Evolutionary conservation across 2,888 invertebrate species (phyloP), one percentile per base, ranked within the genome.

Genomic region (Ichneumoninae sp.): DNA sequence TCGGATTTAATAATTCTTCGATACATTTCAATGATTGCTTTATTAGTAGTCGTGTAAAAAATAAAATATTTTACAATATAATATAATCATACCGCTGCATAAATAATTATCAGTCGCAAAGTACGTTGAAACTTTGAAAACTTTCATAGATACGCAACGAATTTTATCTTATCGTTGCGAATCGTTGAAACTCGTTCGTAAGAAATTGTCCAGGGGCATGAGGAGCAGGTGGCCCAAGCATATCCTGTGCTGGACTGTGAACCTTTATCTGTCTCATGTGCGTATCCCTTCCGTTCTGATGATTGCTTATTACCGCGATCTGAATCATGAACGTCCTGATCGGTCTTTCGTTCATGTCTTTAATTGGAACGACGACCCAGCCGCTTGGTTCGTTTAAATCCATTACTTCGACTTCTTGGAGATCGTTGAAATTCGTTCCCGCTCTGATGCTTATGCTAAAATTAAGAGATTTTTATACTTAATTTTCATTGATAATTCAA

Each of bases 261-360:
- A 99, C 97, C 94, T 98, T 98, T 83, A 99, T 98, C 94, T 98
- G 98, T 76, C 99, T 95, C 96, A 99, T 97, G 92, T 99, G 99
- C 0, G 99, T 99, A 92, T 99, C 99, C 85, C 99, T 94, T 3
- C 99, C 99, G 94, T 99, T 99, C 93, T 99, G 99, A 94, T 99
- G 99, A 94, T 99, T 99, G 89, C 98, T 98, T 66, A 99, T 96
- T 0, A 99, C 98, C 22, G 98, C 98, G 89, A 99, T 97, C 94
- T 99, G 99, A 76, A 99, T 96, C 97, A 98, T 98, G 92, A 98
- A 99, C 19, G 99, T 98, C 89, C 99, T 95, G 69, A 99, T 97
- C 1, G 98, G 97, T 88, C 97, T 96, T 54, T 98, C 97, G 88
- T 96, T 96, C 70, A 97, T 96, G 93, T 98, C 98, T 94, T 97